A percentile compares a stretch with the other conserved stretches of the same genome.
Conservation (phyloP, 2,888 invertebrate species). For the Cephonodes hylas region DNA sequence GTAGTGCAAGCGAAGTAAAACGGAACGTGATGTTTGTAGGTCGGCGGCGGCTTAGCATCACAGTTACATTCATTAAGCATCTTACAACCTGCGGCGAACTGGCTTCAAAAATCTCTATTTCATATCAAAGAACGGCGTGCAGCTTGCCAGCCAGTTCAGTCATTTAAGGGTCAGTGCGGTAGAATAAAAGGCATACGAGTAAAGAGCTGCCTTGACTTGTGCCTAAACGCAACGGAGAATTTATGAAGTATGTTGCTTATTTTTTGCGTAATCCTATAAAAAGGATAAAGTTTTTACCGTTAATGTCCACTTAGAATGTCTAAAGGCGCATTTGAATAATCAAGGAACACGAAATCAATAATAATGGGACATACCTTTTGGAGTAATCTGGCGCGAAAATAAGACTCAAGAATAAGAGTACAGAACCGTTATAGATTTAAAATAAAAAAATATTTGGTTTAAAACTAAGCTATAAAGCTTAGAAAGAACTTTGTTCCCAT, state of each 20-base stretch:
- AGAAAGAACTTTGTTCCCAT: no score
- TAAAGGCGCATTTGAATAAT: no score
- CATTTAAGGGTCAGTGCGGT: neutral
- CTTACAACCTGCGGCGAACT: neutral
- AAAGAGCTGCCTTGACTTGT: neutral
- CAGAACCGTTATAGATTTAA: no score
- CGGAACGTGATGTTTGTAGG: neutral
- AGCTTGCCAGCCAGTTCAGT: neutral
- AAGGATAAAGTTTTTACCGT: no score
- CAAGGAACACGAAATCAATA: no score
- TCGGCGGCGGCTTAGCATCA: neutral
- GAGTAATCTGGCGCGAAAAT: no score
- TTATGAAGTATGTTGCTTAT: neutral
- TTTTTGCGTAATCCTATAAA: no score
- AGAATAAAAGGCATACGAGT: neutral
- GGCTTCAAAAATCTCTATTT: neutral
- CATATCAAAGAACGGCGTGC: neutral
- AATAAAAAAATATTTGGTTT: no score
- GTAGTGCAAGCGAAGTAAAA: neutral
- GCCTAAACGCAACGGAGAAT: neutral
- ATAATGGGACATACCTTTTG: no score
- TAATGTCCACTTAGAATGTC: no score
- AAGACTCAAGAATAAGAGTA: no score
- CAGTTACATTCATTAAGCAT: constrained; percentile 2
- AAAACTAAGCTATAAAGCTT: no score